A percentile compares a stretch with the other conserved stretches of the same genome.
phyloP scores from a whole-genome alignment of 2,797 vertebrate species.

The Falco biarmicus region DNA sequence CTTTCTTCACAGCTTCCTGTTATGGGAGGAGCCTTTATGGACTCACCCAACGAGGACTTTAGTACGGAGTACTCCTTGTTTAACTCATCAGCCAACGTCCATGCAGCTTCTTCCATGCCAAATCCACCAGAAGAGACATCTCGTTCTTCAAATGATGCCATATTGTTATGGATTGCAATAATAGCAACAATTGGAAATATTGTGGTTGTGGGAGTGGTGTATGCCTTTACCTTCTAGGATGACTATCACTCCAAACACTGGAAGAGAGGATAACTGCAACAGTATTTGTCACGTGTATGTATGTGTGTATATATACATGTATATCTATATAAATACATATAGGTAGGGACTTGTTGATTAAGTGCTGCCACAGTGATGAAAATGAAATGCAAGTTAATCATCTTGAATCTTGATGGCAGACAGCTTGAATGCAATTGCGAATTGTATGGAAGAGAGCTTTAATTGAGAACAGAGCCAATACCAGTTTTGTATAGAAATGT shows the following conservation, averaged over 20 bases:
- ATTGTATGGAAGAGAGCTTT: not conserved
- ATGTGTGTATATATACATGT: conserved; percentile 60
- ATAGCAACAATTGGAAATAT: conserved; percentile 98
- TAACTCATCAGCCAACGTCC: conserved; percentile 93
- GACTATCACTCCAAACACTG: not conserved
- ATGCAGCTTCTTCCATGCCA: conserved; percentile 82
- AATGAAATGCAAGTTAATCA: not conserved
- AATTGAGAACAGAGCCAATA: not conserved
- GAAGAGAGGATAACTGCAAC: conserved; percentile 5
- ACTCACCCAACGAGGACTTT: conserved; percentile 95
- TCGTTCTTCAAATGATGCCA: conserved; percentile 91
- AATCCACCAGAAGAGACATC: conserved; percentile 87
- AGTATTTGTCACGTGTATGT: conserved; percentile 44
- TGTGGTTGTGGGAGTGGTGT: conserved; percentile 95
- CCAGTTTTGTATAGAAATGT: conserved; percentile 31
- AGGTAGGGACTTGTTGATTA: conserved; percentile 39
- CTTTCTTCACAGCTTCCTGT: conserved; percentile 89
- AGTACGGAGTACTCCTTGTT: conserved; percentile 95
- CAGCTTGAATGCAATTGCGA: not conserved
- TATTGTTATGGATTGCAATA: conserved; percentile 98
- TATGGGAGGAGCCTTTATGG: conserved; percentile 98
- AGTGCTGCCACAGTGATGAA: conserved; percentile 11
- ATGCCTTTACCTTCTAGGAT: conserved; percentile 95
- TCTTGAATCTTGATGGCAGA: not conserved
- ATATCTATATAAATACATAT: conserved; percentile 62